Percentiles rank a stretch among this genome's conserved stretches.
Evolutionary conservation across 2,888 invertebrate genomes (phyloP).

Genomic region (Epinotia nisella): DNA sequence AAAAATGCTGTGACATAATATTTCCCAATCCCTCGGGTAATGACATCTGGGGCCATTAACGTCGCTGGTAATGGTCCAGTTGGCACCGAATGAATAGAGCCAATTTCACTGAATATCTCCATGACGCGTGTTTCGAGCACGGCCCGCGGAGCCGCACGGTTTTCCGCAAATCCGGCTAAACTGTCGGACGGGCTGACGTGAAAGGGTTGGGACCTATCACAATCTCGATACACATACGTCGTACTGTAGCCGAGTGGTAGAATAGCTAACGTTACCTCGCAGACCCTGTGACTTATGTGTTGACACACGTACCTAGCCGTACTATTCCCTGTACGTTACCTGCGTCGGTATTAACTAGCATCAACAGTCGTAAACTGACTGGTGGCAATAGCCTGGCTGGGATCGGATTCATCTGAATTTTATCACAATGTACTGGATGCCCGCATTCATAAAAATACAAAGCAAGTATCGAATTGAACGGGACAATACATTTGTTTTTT

Average conservation of each 20-base stretch:
- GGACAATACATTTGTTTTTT: slow-evolving; percentile 1
- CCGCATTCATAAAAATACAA: slow-evolving; percentile 16
- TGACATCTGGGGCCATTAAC: slow-evolving; percentile 29
- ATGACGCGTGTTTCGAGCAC: slow-evolving; percentile 49
- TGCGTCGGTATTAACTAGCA: slow-evolving; percentile 15
- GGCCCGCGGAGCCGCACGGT: slow-evolving; percentile 47
- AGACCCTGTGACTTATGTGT: slow-evolving; percentile 41
- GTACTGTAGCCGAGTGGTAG: background rate
- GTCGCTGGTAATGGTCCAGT: slow-evolving; percentile 46
- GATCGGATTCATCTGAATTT: slow-evolving; percentile 10
- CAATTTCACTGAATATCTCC: slow-evolving; percentile 56
- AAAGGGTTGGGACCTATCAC: background rate
- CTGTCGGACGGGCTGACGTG: slow-evolving; percentile 16
- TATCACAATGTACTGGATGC: background rate
- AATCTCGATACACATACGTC: background rate
- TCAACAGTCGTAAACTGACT: slow-evolving; percentile 16
- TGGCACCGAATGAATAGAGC: slow-evolving; percentile 56
- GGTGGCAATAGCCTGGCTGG: background rate
- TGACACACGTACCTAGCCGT: slow-evolving; percentile 29
- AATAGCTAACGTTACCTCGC: slow-evolving; percentile 44
- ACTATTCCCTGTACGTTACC: slow-evolving; percentile 8
- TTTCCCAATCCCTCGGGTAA: slow-evolving; percentile 17
- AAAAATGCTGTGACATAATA: slow-evolving; percentile 32
- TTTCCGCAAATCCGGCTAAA: slow-evolving; percentile 51
- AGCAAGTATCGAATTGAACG: background rate